A percentile compares a stretch with the other conserved stretches of the same genome.
phyloP scores from a whole-genome alignment of 2,888 invertebrate species.

The Epistrophella euchroma region DNA sequence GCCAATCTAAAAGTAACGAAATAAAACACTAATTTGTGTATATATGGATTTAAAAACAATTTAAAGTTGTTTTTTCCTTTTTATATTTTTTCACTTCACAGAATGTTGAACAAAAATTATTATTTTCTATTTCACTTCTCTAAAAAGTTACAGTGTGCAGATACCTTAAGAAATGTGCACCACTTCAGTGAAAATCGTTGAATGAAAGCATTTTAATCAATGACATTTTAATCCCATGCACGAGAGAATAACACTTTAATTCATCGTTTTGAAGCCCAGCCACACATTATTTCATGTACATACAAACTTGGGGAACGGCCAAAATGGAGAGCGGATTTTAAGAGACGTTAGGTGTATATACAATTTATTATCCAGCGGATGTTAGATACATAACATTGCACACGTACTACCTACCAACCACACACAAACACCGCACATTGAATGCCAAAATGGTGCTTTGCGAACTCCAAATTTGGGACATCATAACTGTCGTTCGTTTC shows the following conservation, averaged over 20 bases:
- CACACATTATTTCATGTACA: background rate
- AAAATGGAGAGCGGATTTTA: background rate
- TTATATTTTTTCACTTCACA: too few species aligned
- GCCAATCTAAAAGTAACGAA: too few species aligned
- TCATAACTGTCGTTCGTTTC: conserved; percentile 19
- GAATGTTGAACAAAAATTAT: too few species aligned
- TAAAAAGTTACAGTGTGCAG: background rate
- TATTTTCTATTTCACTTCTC: too few species aligned
- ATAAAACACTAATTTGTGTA: too few species aligned
- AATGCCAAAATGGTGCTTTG: conserved; percentile 29
- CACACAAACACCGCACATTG: background rate
- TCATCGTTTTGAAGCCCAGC: conserved; percentile 2
- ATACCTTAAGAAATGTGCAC: background rate
- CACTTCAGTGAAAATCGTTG: background rate
- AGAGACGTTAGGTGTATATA: background rate
- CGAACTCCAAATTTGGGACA: conserved; percentile 40
- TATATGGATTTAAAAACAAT: too few species aligned
- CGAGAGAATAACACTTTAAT: conserved; percentile 9
- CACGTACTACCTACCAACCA: background rate
- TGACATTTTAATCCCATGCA: conserved; percentile 1
- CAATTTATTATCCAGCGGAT: conserved; percentile 45
- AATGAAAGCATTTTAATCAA: conserved; percentile 41
- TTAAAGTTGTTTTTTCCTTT: too few species aligned
- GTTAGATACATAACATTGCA: conserved; percentile 38
- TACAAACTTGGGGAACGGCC: background rate